These are phyloP conservation scores for Zaprionus capensis DNA, from an alignment of 1,140 invertebrate species.

Conservation along the genomic window DNA sequence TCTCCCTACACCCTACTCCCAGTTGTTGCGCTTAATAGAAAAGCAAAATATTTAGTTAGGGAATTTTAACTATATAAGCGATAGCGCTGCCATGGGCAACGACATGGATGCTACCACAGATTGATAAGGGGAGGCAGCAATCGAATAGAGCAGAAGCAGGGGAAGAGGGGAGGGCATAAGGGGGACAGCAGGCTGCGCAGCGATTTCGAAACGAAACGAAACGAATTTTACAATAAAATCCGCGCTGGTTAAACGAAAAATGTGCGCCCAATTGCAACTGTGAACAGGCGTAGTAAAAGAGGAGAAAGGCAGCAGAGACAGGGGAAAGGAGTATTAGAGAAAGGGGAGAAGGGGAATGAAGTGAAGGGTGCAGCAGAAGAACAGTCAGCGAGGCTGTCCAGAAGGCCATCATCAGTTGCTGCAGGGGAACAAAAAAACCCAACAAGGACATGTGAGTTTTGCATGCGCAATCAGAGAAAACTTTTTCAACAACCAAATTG, in stretches of 20 bases:
- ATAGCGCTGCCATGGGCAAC: background rate
- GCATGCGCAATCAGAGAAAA: background rate
- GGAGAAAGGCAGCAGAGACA: background rate
- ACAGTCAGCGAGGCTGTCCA: background rate
- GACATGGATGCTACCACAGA: constrained; percentile 16
- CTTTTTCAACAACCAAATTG: background rate
- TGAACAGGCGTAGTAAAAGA: constrained; percentile 17
- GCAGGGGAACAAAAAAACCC: background rate
- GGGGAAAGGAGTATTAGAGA: background rate
- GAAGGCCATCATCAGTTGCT: background rate
- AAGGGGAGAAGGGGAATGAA: background rate
- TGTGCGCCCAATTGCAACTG: constrained; percentile 46
- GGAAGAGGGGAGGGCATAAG: background rate
- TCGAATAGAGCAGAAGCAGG: no score
- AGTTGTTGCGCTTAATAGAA: constrained; percentile 58
- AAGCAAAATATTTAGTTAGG: constrained; percentile 71
- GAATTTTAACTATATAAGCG: constrained; percentile 58
- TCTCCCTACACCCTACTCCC: background rate
- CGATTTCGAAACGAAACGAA: constrained; percentile 35
- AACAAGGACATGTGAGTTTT: background rate
- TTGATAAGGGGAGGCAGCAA: constrained; percentile 1
- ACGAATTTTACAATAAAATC: constrained; percentile 51
- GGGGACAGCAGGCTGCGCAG: constrained; percentile 3
- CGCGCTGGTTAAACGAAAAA: constrained; percentile 34
- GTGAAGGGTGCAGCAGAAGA: background rate